Conservation (phyloP, 64 coral and sea anemone genomes). For the Dendronephthya gigantea region DNA sequence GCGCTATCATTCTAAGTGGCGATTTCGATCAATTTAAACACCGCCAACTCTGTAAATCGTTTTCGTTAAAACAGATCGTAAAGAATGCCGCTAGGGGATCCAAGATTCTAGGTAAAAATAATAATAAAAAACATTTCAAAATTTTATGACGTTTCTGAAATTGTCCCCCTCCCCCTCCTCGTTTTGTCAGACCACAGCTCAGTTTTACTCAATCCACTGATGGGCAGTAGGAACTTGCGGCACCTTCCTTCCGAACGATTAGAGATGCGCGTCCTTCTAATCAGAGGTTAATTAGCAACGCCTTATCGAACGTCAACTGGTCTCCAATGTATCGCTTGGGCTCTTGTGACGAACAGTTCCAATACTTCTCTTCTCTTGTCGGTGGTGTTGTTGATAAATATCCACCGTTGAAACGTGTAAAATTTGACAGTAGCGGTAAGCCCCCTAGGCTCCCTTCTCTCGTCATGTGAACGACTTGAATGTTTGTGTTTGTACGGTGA, state of each 20-base stretch:
- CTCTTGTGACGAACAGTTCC: not conserved
- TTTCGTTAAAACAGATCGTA: not conserved
- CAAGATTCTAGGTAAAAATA: not conserved
- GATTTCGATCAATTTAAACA: conserved; percentile 19
- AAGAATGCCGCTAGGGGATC: not conserved
- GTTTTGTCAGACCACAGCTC: not conserved
- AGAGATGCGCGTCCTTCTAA: not conserved
- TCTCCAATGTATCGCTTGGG: not conserved
- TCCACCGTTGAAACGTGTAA: not conserved
- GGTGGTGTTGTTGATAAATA: not conserved
- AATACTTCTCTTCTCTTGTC: not conserved
- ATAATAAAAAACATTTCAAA: conserved; percentile 15
- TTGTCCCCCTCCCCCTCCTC: not conserved
- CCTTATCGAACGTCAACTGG: not conserved
- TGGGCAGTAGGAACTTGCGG: not conserved
- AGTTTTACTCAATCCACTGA: not conserved
- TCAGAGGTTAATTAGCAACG: not conserved
- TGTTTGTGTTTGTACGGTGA: no score
- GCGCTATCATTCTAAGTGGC: conserved; percentile 7
- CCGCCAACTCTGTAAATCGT: not conserved
- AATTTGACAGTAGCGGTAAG: not conserved
- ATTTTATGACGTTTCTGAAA: not conserved
- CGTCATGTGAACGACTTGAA: no score
- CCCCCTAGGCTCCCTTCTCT: no score
- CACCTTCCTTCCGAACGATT: not conserved